These are phyloP conservation scores for Zoanthus solanderi DNA, from an alignment of 92 coral and sea anemone genomes.

Conservation along the genomic window DNA sequence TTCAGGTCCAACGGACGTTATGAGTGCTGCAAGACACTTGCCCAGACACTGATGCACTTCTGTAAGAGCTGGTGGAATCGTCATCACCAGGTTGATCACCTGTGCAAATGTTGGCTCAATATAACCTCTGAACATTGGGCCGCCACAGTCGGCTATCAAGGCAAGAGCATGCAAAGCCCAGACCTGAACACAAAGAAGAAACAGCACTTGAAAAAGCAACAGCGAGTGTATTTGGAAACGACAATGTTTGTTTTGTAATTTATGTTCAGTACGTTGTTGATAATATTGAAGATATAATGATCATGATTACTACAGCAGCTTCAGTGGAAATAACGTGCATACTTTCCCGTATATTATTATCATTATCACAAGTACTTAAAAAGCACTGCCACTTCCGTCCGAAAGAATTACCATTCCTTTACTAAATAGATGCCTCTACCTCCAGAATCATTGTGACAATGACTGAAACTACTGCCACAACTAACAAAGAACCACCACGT, in stretches of 20 bases:
- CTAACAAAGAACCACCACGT: background rate
- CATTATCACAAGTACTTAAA: background rate
- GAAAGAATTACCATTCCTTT: background rate
- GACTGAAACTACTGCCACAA: background rate
- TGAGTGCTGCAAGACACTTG: constrained; percentile 92
- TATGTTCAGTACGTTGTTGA: background rate
- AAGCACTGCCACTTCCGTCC: background rate
- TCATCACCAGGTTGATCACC: constrained; percentile 86
- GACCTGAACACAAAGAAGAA: constrained; percentile 60
- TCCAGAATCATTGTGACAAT: background rate
- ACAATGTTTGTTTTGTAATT: background rate
- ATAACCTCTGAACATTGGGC: constrained; percentile 98
- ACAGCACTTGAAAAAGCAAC: background rate
- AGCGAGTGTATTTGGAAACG: background rate
- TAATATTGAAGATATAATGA: background rate
- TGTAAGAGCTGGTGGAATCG: constrained; percentile 92
- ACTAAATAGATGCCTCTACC: background rate
- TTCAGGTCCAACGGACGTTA: constrained; percentile 98
- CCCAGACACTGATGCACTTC: constrained; percentile 99
- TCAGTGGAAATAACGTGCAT: too few relatives aligned
- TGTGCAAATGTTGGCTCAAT: constrained; percentile 95
- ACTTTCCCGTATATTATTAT: background rate
- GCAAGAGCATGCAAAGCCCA: constrained; percentile 99
- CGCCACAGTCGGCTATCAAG: constrained; percentile 98
- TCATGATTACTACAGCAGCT: background rate